Evolutionary conservation across 2,888 invertebrate species (phyloP).

Genomic region (Sesia apiformis): DNA sequence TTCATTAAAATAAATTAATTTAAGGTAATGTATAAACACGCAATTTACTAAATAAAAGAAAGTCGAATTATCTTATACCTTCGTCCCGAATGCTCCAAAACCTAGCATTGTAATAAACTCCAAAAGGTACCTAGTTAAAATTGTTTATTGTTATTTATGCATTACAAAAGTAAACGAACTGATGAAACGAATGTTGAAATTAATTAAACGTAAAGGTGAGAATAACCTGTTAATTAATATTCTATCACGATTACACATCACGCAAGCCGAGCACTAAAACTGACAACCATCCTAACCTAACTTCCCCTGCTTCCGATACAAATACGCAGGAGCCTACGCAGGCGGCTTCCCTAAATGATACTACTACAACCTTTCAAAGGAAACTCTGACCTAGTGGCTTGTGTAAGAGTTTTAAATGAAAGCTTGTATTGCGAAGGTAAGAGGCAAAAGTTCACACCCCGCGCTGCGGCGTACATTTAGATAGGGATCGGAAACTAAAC

Average conservation of each 20-base stretch:
- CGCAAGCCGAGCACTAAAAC: slow-evolving; percentile 11
- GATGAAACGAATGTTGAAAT: too few relatives aligned
- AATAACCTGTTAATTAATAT: background rate
- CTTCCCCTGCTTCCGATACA: slow-evolving; percentile 18
- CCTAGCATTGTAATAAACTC: too few relatives aligned
- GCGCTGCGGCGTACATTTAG: slow-evolving; percentile 45
- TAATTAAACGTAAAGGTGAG: background rate
- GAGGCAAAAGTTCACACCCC: slow-evolving; percentile 56
- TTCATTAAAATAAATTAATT: too few relatives aligned
- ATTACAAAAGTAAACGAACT: too few relatives aligned
- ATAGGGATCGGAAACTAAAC: slow-evolving; percentile 61
- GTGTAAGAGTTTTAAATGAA: slow-evolving; percentile 20
- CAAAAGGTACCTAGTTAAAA: too few relatives aligned
- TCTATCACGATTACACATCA: background rate
- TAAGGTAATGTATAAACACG: too few relatives aligned
- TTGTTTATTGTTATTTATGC: too few relatives aligned
- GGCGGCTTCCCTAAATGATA: background rate
- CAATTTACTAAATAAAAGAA: too few relatives aligned
- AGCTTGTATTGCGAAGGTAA: slow-evolving; percentile 22
- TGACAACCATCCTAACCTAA: slow-evolving; percentile 18
- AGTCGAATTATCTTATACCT: too few relatives aligned
- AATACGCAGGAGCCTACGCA: slow-evolving; percentile 2
- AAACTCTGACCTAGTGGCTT: slow-evolving; percentile 21
- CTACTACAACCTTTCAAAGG: slow-evolving; percentile 12
- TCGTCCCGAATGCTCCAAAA: too few relatives aligned